These are phyloP conservation scores for Pogoniulus pusillus DNA, from an alignment of 2,797 vertebrate genomes.

Conservation along the genomic window DNA sequence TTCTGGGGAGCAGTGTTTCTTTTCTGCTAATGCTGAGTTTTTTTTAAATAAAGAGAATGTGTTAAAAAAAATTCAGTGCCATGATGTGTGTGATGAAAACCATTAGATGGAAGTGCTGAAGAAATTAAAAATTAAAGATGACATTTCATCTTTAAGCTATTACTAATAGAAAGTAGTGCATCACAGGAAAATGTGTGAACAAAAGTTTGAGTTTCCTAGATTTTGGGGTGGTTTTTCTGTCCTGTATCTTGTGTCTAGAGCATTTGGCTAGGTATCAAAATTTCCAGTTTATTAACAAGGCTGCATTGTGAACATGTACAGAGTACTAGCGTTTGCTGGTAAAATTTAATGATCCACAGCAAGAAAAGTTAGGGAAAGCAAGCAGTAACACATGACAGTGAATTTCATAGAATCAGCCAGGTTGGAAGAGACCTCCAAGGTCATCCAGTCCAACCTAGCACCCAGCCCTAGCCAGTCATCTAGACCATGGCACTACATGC, in stretches of 20 bases:
- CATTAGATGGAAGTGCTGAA: not conserved
- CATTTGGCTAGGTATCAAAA: not conserved
- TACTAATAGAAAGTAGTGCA: not conserved
- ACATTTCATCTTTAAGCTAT: not conserved
- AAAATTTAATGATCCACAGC: constrained; percentile 10
- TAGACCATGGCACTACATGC: too few species aligned
- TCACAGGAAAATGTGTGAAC: not conserved
- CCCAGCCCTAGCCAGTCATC: too few species aligned
- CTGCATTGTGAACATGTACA: not conserved
- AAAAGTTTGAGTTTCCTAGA: not conserved
- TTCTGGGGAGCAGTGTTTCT: not conserved
- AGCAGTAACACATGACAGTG: not conserved
- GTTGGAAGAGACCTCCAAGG: too few species aligned
- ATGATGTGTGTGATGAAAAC: not conserved
- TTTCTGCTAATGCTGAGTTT: not conserved
- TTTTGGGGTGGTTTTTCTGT: not conserved
- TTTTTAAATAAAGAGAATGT: not conserved
- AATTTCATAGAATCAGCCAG: too few species aligned
- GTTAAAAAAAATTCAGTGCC: not conserved
- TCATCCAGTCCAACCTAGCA: too few species aligned
- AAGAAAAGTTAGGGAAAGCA: constrained; percentile 3
- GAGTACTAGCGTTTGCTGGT: not conserved
- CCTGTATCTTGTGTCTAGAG: not conserved
- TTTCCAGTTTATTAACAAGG: not conserved
- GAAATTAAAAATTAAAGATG: constrained; percentile 35